Conservation (phyloP, 2,888 invertebrate genomes). For the Malacosoma neustria region DNA sequence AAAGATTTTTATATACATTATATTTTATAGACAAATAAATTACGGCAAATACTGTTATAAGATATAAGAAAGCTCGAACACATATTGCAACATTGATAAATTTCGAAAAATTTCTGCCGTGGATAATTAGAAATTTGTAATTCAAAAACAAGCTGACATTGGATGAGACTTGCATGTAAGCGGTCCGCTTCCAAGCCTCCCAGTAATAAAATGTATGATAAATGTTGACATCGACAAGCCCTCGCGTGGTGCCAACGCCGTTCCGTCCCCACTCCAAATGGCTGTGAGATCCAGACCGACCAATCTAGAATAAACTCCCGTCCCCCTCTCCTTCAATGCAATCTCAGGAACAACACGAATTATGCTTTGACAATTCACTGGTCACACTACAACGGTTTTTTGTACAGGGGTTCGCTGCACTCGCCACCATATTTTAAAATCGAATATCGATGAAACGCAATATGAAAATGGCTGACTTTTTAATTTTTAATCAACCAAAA, state of each 20-base stretch:
- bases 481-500: slow-evolving; percentile 17
- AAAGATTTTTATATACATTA: too few relatives aligned
- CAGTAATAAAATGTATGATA: slow-evolving; percentile 67
- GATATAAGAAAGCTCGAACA: too few relatives aligned
- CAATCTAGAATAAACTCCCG: slow-evolving; percentile 33
- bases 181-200: slow-evolving; percentile 55
- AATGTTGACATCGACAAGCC: slow-evolving; percentile 59
- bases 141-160: slow-evolving; percentile 27
- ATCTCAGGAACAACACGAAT: slow-evolving; percentile 4
- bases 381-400: slow-evolving; percentile 43
- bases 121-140: slow-evolving; percentile 11
- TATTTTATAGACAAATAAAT: too few relatives aligned
- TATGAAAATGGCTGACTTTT: slow-evolving; percentile 52
- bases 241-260: slow-evolving; percentile 58
- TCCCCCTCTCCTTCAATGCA: slow-evolving; percentile 23
- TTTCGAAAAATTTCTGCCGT: background rate
- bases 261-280: slow-evolving; percentile 60
- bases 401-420: slow-evolving; percentile 62
- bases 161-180: slow-evolving; percentile 52
- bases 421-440: slow-evolving; percentile 62
- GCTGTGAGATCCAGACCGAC: slow-evolving; percentile 39
- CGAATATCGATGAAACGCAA: slow-evolving; percentile 47
- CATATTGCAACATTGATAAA: too few relatives aligned
- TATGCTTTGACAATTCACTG: slow-evolving; percentile 13
- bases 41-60: too few relatives aligned